Percentiles rank a stretch among this genome's conserved stretches.
These are phyloP conservation scores for Cardinalis cardinalis DNA, from an alignment of 2,113 vertebrate species.

Conservation along the genomic window DNA sequence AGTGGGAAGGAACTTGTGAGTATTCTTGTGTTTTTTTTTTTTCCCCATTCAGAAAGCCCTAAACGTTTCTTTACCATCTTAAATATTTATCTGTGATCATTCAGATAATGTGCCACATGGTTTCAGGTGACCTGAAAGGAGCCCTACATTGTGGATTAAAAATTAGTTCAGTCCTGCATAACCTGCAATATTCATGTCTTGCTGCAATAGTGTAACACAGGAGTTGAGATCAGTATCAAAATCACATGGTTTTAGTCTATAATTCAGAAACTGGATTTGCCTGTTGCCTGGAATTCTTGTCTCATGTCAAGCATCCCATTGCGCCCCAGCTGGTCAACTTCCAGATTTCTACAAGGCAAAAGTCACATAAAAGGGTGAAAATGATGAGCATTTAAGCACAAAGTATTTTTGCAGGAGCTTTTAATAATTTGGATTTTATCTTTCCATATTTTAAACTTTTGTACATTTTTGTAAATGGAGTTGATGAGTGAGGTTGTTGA, in stretches of 20 bases:
- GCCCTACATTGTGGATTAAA: not conserved
- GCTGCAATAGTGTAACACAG: not conserved
- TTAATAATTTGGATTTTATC: slow-evolving; percentile 48
- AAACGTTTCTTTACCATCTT: not conserved
- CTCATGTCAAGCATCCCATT: slow-evolving; percentile 31
- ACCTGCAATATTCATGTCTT: not conserved
- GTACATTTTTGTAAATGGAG: slow-evolving; percentile 21
- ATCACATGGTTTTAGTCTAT: not conserved
- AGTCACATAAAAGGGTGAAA: not conserved
- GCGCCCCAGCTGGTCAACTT: slow-evolving; percentile 16
- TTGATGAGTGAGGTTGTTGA: slow-evolving; percentile 40
- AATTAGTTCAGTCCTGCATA: not conserved
- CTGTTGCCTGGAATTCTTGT: slow-evolving; percentile 45
- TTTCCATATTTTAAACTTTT: slow-evolving; percentile 47
- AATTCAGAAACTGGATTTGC: not conserved
- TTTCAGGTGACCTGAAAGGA: slow-evolving; percentile 16
- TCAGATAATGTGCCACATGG: not conserved
- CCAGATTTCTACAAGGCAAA: not conserved
- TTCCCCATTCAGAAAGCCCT: not conserved
- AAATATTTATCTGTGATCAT: not conserved
- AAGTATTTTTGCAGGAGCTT: slow-evolving; percentile 7
- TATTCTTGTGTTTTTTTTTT: not conserved
- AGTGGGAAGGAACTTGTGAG: not conserved
- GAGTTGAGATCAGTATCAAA: not conserved
- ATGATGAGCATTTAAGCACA: not conserved